Percentiles rank a stretch among this genome's conserved stretches.
Conservation (phyloP, 2,888 invertebrate species). For the Itoplectis maculator region DNA sequence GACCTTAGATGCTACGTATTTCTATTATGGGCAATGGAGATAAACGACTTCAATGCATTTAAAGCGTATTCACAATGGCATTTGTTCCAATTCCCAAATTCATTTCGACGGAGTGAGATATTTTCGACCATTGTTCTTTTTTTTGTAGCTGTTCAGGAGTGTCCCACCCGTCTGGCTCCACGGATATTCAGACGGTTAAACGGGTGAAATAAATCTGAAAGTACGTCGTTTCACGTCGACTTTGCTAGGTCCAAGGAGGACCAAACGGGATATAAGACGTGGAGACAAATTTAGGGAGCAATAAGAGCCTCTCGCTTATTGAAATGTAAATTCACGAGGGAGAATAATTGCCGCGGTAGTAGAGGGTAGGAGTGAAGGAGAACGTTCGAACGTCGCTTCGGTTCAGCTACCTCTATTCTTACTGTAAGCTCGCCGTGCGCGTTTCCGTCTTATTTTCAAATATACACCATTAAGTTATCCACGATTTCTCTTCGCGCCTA, state of each 20-base stretch:
- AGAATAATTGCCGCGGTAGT: conserved; percentile 70
- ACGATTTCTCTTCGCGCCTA: conserved; percentile 56
- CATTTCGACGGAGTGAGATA: conserved; percentile 64
- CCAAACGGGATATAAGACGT: conserved; percentile 66
- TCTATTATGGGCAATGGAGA: conserved; percentile 37
- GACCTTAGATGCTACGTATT: not conserved
- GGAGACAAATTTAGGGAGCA: conserved; percentile 71
- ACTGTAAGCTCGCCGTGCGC: conserved; percentile 16
- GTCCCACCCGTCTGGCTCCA: conserved; percentile 34
- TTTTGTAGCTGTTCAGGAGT: conserved; percentile 38
- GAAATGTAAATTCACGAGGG: conserved; percentile 72
- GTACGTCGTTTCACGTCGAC: conserved; percentile 61
- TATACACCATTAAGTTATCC: conserved; percentile 65
- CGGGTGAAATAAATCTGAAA: conserved; percentile 70
- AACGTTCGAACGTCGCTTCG: conserved; percentile 53
- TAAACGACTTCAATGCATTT: conserved; percentile 22
- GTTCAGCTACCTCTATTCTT: conserved; percentile 2
- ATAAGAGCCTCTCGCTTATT: conserved; percentile 70
- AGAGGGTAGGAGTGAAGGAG: conserved; percentile 43
- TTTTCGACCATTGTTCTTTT: conserved; percentile 41
- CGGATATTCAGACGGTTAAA: conserved; percentile 67
- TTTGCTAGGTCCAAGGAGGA: conserved; percentile 41
- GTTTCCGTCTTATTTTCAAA: conserved; percentile 60
- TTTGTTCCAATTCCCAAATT: conserved; percentile 68
- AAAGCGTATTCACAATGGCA: conserved; percentile 59